These are phyloP conservation scores for Uloborus plumipes DNA, from an alignment of 2,888 invertebrate species.

Conservation along the genomic window DNA sequence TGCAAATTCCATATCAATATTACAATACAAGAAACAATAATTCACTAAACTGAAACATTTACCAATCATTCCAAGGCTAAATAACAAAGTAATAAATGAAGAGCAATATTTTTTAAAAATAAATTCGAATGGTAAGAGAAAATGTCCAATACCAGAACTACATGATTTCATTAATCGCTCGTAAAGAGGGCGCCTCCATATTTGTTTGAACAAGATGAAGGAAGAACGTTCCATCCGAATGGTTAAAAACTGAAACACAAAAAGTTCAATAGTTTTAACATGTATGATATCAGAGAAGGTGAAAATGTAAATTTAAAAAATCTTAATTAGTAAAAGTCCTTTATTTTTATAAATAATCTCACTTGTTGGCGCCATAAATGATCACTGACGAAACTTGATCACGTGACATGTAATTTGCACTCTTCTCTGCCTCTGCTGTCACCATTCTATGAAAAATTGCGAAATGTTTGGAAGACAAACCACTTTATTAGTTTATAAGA, in stretches of 20 bases:
- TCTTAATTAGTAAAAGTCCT: neutral
- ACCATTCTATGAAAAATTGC: too few species aligned
- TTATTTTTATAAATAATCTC: neutral
- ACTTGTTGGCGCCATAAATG: conserved; percentile 58
- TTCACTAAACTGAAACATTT: too few species aligned
- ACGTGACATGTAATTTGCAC: conserved; percentile 38
- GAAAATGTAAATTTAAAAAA: neutral
- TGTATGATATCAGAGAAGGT: neutral
- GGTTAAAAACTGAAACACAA: neutral
- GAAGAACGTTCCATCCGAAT: conserved; percentile 14
- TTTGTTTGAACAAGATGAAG: conserved; percentile 48
- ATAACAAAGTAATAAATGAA: neutral
- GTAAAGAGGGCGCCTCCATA: conserved; percentile 63
- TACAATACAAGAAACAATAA: too few species aligned
- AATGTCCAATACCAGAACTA: neutral
- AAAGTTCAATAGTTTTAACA: neutral
- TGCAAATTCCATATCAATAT: too few species aligned
- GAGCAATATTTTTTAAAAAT: neutral
- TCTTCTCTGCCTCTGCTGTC: too few species aligned
- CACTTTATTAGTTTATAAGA: too few species aligned
- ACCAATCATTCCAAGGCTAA: too few species aligned
- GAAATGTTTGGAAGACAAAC: too few species aligned
- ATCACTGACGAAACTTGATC: conserved; percentile 53
- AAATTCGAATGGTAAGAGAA: neutral
- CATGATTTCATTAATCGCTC: neutral